Conservation (phyloP, 1,140 invertebrate species). For the Lamellibrachia luymesi region DNA sequence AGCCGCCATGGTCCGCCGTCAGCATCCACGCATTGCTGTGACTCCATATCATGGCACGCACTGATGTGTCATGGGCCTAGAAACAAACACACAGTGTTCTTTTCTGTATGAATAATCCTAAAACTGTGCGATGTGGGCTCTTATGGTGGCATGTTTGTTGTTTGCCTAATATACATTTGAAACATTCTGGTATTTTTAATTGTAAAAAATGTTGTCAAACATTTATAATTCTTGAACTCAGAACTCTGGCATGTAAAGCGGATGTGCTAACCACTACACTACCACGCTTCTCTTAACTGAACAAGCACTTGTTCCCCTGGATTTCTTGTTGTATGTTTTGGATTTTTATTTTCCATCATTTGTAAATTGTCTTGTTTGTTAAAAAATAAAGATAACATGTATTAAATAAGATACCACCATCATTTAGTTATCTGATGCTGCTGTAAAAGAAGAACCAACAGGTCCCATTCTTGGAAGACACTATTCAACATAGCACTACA, state of each 20-base stretch:
- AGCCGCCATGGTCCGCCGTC: conserved; percentile 96
- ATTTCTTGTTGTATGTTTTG: neutral
- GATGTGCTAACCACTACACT: too few relatives aligned
- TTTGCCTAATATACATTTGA: too few relatives aligned
- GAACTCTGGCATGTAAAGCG: too few relatives aligned
- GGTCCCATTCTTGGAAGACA: too few relatives aligned
- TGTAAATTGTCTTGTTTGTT: neutral
- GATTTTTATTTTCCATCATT: neutral
- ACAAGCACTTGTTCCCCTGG: neutral
- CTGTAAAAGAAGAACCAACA: too few relatives aligned
- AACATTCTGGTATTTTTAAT: too few relatives aligned
- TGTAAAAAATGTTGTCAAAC: too few relatives aligned
- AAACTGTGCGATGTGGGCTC: neutral
- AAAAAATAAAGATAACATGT: neutral
- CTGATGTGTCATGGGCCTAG: conserved; percentile 95
- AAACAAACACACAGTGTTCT: neutral
- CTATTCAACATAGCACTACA: too few relatives aligned
- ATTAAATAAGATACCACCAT: neutral
- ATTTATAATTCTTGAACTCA: too few relatives aligned
- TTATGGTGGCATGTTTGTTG: too few relatives aligned
- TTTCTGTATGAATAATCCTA: neutral
- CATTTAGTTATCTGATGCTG: neutral
- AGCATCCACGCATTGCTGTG: conserved; percentile 99
- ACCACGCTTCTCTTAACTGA: neutral
- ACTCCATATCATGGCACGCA: conserved; percentile 98